phyloP scores from a whole-genome alignment of 2,113 vertebrate genomes.

The Oophaga pumilio region DNA sequence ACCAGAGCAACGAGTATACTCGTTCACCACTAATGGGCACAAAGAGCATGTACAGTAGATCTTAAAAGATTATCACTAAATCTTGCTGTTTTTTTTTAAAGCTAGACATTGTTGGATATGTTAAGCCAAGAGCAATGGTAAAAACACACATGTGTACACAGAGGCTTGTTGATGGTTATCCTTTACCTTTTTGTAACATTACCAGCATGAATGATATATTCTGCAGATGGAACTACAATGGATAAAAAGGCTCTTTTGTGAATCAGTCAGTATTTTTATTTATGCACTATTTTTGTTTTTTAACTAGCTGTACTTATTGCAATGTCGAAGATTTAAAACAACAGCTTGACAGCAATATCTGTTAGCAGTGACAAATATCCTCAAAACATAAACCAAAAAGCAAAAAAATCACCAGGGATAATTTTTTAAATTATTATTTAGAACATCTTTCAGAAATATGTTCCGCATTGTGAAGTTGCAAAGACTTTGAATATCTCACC shows the following conservation, averaged over 20 bases:
- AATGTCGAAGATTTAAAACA: neutral
- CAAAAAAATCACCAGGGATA: neutral
- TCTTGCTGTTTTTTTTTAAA: too few relatives aligned
- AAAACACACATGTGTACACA: too few relatives aligned
- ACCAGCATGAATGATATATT: neutral
- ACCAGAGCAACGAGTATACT: too few relatives aligned
- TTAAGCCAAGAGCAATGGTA: too few relatives aligned
- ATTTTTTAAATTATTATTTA: neutral
- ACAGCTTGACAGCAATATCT: conserved; percentile 16
- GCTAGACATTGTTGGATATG: too few relatives aligned
- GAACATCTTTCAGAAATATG: neutral
- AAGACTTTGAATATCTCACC: too few relatives aligned
- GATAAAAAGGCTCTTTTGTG: neutral
- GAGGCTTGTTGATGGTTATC: neutral
- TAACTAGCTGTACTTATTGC: conserved; percentile 6
- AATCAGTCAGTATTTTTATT: neutral
- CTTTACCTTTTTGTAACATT: neutral
- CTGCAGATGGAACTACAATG: neutral
- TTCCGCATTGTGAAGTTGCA: too few relatives aligned
- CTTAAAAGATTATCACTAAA: too few relatives aligned
- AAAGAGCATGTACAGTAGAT: too few relatives aligned
- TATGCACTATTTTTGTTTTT: neutral
- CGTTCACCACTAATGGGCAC: too few relatives aligned
- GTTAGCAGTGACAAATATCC: neutral
- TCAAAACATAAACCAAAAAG: neutral